These are phyloP conservation scores for Proisotoma minuta DNA, from an alignment of 2,888 invertebrate species.

Conservation along the genomic window DNA sequence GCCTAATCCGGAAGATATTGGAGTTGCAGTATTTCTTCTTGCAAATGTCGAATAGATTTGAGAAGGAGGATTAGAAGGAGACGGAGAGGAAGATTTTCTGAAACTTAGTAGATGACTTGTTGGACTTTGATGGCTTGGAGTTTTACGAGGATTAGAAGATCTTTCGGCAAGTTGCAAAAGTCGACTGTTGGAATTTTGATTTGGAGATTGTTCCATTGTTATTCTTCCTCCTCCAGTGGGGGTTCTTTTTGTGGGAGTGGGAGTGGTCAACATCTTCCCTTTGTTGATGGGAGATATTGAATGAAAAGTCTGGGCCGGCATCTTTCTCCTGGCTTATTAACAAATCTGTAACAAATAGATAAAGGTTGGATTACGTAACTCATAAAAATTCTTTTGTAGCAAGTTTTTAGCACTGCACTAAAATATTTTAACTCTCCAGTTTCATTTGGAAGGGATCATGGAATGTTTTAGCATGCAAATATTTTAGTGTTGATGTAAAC, in stretches of 20 bases:
- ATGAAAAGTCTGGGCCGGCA: neutral
- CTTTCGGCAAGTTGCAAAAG: conserved; percentile 1
- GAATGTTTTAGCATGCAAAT: too few species aligned
- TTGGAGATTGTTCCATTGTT: too few species aligned
- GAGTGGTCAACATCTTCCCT: neutral
- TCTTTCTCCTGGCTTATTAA: too few species aligned
- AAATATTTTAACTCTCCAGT: too few species aligned
- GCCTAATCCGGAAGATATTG: conserved; percentile 17
- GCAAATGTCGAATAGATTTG: neutral
- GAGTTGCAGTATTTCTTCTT: conserved; percentile 27
- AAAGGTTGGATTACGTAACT: too few species aligned
- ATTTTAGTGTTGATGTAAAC: too few species aligned
- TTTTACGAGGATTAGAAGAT: neutral
- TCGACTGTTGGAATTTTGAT: neutral
- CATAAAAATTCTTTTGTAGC: too few species aligned
- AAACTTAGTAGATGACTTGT: conserved; percentile 9
- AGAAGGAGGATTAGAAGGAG: neutral
- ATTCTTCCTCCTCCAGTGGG: too few species aligned
- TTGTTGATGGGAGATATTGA: neutral
- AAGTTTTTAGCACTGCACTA: too few species aligned
- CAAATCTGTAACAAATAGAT: too few species aligned
- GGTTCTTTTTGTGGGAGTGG: neutral
- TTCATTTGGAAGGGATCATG: too few species aligned
- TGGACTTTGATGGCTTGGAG: neutral
- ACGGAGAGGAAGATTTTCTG: neutral